phyloP scores from a whole-genome alignment of 2,888 invertebrate genomes.

The Agrilus mali region DNA sequence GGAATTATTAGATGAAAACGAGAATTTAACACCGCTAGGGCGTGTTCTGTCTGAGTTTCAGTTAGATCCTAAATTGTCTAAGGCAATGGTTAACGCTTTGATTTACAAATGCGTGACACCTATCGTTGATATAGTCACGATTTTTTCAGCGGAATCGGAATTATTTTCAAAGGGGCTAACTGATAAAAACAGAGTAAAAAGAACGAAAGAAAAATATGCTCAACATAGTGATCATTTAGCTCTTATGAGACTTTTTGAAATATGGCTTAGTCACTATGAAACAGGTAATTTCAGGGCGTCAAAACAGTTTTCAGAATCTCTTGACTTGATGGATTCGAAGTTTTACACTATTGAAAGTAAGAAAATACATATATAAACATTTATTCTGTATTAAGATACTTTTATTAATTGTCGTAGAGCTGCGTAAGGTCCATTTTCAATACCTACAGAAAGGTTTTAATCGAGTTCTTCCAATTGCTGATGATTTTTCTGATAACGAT shows the following conservation, averaged over 20 bases:
- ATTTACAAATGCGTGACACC: slow-evolving; percentile 43
- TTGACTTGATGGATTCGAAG: slow-evolving; percentile 38
- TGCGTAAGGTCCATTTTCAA: slow-evolving; percentile 41
- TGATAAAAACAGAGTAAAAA: slow-evolving; percentile 38
- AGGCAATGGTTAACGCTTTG: slow-evolving; percentile 44
- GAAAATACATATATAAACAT: slow-evolving; percentile 16
- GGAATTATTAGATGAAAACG: slow-evolving; percentile 41
- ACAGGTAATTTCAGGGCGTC: slow-evolving; percentile 21
- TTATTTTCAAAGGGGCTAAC: slow-evolving; percentile 39
- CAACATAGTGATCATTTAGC: slow-evolving; percentile 50
- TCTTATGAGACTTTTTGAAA: slow-evolving; percentile 40
- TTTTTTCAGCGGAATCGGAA: slow-evolving; percentile 38
- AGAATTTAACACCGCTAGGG: slow-evolving; percentile 53
- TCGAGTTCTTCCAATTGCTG: slow-evolving; percentile 27
- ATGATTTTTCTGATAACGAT: slow-evolving; percentile 40
- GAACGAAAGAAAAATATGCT: slow-evolving; percentile 39
- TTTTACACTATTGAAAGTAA: slow-evolving; percentile 40
- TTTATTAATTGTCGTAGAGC: slow-evolving; percentile 31
- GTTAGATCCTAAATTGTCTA: slow-evolving; percentile 47
- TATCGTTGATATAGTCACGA: slow-evolving; percentile 35
- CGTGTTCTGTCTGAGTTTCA: slow-evolving; percentile 35
- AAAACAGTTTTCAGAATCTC: slow-evolving; percentile 34
- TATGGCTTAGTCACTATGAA: slow-evolving; percentile 34
- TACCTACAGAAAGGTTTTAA: slow-evolving; percentile 38
- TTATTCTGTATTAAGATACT: not conserved